phyloP scores from a whole-genome alignment of 1,140 invertebrate genomes.

The Linepithema humile region DNA sequence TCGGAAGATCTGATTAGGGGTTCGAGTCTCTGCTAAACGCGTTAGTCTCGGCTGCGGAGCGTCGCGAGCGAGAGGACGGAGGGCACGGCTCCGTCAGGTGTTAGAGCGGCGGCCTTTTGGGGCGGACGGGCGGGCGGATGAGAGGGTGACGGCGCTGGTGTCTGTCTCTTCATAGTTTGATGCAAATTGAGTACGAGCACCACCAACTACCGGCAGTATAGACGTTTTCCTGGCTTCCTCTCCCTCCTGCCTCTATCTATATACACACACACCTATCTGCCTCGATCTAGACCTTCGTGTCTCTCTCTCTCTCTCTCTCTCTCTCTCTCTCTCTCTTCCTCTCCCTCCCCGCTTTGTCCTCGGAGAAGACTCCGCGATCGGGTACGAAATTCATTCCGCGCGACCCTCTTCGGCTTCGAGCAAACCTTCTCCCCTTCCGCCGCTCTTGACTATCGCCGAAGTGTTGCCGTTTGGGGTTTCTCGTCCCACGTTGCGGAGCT shows the following conservation, averaged over 20 bases:
- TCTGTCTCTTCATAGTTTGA: slow-evolving; percentile 76
- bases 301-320: slow-evolving; percentile 13
- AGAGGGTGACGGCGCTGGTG: slow-evolving; percentile 35
- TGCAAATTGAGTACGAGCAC: slow-evolving; percentile 83
- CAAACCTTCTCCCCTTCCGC: slow-evolving; percentile 57
- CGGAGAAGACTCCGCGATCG: slow-evolving; percentile 53
- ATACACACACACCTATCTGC: slow-evolving; percentile 27
- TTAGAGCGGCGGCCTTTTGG: slow-evolving; percentile 57
- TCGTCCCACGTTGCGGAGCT: slow-evolving; percentile 54
- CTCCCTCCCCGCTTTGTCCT: slow-evolving; percentile 16
- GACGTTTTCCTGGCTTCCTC: slow-evolving; percentile 63
- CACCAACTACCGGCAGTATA: slow-evolving; percentile 74
- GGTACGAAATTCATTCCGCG: slow-evolving; percentile 73
- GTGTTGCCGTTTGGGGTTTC: slow-evolving; percentile 79
- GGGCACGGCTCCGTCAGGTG: slow-evolving; percentile 70
- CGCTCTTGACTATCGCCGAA: slow-evolving; percentile 64
- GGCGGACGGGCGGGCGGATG: slow-evolving; percentile 41
- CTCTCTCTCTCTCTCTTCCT: background rate
- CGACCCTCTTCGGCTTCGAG: slow-evolving; percentile 58
- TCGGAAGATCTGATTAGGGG: slow-evolving; percentile 84
- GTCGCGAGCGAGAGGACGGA: slow-evolving; percentile 63
- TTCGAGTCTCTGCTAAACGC: slow-evolving; percentile 84
- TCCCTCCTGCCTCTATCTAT: background rate
- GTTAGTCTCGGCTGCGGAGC: slow-evolving; percentile 80
- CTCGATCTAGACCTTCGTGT: slow-evolving; percentile 30